Evolutionary conservation across 2,113 vertebrate genomes (phyloP), one percentile per base, ranked within the genome.

Genomic region (Carassius auratus): DNA sequence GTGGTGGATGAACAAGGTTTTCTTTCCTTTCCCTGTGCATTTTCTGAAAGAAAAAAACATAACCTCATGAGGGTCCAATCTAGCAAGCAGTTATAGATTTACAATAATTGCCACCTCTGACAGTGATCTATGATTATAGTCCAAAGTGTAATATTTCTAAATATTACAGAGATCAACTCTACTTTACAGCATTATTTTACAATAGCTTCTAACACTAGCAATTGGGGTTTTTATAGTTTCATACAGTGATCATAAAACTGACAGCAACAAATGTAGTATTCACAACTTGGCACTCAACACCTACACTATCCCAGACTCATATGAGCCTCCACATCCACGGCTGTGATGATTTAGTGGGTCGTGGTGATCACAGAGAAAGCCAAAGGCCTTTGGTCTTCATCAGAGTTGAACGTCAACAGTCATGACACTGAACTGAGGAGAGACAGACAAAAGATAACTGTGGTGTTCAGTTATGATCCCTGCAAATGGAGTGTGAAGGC

Each of bases 401-500:
- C 12, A 1, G 38, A 33, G 36, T n/a, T 12, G 48, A 75, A 61
- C 17, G 12, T 17, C 76, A 74, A 73, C 85, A 55, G 69, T 75
- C 84, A 80, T 42, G 69, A 64, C 36, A 62, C 21, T 8, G 69
- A 76, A 75, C 45, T 50, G 75, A 45, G 64, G 13, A 57, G 5
- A 21, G 26, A 57, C 17, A 66, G 71, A 57, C 21, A 33, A 50
- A 26, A 86, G 50, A 86, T 83, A 55, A 78, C 64, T 83, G 23
- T 26, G 77, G 10, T 69, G 9, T 82, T 38, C 55, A 66, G 33
- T 82, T 64, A 66, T 61, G 73, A 76, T 71, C 33, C 10, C 62
- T 75, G 61, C 71, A 84, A 89, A 89, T 86, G 88, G 83, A 71
- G 52, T 82, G 86, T 86, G 86, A 86, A 84, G 55, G 33, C 83